Base-by-base conservation (phyloP, 1,140 invertebrate genomes). In the Camponotus floridanus region DNA sequence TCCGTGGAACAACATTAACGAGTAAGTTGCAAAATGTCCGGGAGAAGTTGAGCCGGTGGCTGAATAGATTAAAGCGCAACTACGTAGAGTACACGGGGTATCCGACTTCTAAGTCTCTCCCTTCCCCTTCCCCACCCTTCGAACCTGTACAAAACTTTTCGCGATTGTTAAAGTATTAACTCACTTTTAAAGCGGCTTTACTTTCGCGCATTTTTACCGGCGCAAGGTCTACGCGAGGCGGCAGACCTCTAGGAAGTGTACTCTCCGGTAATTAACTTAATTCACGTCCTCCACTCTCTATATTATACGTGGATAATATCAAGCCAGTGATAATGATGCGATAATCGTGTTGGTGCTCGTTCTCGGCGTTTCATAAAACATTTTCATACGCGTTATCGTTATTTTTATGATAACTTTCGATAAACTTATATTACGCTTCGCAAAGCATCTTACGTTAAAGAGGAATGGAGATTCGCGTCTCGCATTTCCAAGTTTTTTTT, bases 151-250 rank as follows among this genome's bases (percentile, higher is more conserved):
- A 59, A 67, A 86, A 88, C 84, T 88, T 76, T 21, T 55, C 65
- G 36, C 84, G 59, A 89, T 88, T 89, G 78, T 88, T 88, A 83
- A 83, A 57, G 74, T 78, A 89, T 88, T 89, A 88, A 89, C 86
- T 89, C 42, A 86, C 88, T 89, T 89, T 88, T 88, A 64, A 86
- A 88, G 76, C 84, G 33, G 71, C 73, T 86, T 83, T 81, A 80
- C 71, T 57, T 26, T 39, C 42, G 79, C 59, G 7, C 48, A 61
- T 55, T 76, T 83, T 76, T 57, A 26, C 18, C 33, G 48, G 51
- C 36, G 51, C 6, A 21, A 76, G 68, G 65, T 62, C 39, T 71
- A 13, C 21, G 59, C n/a, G 7, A 31, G n/a, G 31, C 45, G 71
- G 42, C 71, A 9, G 42, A 45, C 42, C 42, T 45, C 42, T 45